Conservation (phyloP, 2,113 vertebrate species). For the Ptychochromis oligacanthus region DNA sequence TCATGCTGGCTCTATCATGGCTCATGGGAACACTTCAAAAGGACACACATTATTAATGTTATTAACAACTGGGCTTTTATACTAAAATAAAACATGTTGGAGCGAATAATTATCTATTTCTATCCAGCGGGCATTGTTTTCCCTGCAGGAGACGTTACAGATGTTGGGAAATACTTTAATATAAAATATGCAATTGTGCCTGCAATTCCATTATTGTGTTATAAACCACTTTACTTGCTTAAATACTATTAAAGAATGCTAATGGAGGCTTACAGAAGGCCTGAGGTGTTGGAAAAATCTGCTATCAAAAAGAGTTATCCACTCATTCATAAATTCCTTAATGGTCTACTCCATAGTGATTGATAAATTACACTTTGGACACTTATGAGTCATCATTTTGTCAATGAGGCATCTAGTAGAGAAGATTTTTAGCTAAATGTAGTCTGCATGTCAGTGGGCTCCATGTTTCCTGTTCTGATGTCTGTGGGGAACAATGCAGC, state of each 20-base stretch:
- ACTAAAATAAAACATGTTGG: neutral
- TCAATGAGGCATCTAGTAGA: neutral
- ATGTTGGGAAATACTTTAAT: neutral
- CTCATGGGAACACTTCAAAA: neutral
- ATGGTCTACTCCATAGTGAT: neutral
- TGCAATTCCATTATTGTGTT: neutral
- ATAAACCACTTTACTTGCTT: neutral
- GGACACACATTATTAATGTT: neutral
- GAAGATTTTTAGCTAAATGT: neutral
- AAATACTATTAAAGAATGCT: neutral
- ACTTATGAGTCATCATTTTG: neutral
- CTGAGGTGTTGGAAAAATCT: neutral
- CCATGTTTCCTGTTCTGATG: neutral
- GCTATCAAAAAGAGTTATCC: neutral
- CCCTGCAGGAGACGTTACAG: neutral
- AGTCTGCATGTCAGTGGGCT: fast-evolving
- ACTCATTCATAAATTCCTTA: neutral
- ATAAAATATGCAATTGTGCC: neutral
- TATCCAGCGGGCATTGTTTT: neutral
- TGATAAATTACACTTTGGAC: neutral
- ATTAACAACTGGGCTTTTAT: neutral
- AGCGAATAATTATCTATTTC: neutral
- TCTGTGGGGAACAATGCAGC: neutral
- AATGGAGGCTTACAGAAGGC: neutral
- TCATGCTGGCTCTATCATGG: neutral